phyloP scores from a whole-genome alignment of 2,888 invertebrate species.

The Antitype chi region DNA sequence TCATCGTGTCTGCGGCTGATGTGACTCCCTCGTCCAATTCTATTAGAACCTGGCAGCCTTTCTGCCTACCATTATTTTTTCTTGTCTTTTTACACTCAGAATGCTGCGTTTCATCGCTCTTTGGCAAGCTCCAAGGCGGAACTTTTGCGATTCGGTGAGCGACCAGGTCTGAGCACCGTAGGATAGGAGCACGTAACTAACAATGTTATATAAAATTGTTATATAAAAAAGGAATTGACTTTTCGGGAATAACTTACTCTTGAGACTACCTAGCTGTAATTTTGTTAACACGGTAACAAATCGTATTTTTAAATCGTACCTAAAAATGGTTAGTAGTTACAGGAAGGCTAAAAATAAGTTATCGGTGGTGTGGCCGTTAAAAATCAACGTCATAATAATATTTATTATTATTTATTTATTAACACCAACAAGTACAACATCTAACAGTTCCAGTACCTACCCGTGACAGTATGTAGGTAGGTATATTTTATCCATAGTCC shows the following conservation, averaged over 20 bases:
- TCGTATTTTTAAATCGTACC: not conserved
- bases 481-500: not conserved
- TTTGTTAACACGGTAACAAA: not conserved
- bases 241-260: not conserved
- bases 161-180: too few relatives aligned
- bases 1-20: not conserved
- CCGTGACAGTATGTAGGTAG: too few relatives aligned
- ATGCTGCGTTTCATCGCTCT: not conserved
- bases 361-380: not conserved
- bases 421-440: too few relatives aligned
- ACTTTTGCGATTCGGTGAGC: not conserved
- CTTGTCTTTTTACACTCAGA: too few relatives aligned
- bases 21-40: not conserved
- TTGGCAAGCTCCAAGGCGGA: not conserved
- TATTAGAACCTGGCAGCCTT: not conserved
- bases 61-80: too few relatives aligned
- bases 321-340: not conserved
- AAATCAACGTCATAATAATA: too few relatives aligned
- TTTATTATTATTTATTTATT: too few relatives aligned
- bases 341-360: slow-evolving; percentile 2
- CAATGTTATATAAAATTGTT: too few relatives aligned
- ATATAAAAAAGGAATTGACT: too few relatives aligned
- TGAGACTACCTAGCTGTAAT: not conserved
- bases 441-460: not conserved
- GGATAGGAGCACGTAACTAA: too few relatives aligned